phyloP scores from a whole-genome alignment of 2,888 invertebrate genomes.

The Xestia sexstrigata region DNA sequence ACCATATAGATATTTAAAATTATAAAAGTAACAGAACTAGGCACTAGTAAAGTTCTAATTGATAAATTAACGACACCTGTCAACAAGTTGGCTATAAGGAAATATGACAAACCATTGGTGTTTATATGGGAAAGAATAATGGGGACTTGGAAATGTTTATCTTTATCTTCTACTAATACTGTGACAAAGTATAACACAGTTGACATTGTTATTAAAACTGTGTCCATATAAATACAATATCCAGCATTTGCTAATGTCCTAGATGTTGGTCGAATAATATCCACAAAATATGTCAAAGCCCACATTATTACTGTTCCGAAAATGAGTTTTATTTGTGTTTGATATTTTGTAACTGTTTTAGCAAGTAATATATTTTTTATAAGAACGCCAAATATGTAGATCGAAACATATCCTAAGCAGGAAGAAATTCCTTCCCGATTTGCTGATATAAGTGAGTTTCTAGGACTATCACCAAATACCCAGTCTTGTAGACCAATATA shows the following conservation, averaged over 20 bases:
- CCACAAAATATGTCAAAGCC: slow-evolving; percentile 84
- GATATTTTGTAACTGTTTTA: slow-evolving; percentile 71
- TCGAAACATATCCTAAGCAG: slow-evolving; percentile 95
- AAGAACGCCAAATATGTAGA: slow-evolving; percentile 94
- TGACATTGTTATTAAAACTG: slow-evolving; percentile 90
- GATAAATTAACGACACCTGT: slow-evolving; percentile 96
- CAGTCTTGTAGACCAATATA: slow-evolving; percentile 92
- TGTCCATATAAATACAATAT: slow-evolving; percentile 95
- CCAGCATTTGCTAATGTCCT: slow-evolving; percentile 96
- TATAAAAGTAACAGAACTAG: slow-evolving; percentile 81
- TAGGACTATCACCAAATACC: slow-evolving; percentile 91
- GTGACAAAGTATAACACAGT: slow-evolving; percentile 74
- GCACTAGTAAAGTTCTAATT: slow-evolving; percentile 91
- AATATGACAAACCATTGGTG: slow-evolving; percentile 95
- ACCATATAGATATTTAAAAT: slow-evolving; percentile 92
- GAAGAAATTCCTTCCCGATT: slow-evolving; percentile 98
- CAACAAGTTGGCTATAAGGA: slow-evolving; percentile 95
- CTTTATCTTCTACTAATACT: slow-evolving; percentile 84
- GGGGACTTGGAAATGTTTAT: slow-evolving; percentile 80
- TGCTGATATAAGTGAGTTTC: slow-evolving; percentile 93
- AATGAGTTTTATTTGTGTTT: slow-evolving; percentile 68
- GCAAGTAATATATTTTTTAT: slow-evolving; percentile 90
- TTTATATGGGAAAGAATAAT: slow-evolving; percentile 93
- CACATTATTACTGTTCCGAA: slow-evolving; percentile 78
- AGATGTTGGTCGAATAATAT: slow-evolving; percentile 91